Evolutionary conservation across 1,140 invertebrate species (phyloP).

Genomic region (Cryptotermes secundus): DNA sequence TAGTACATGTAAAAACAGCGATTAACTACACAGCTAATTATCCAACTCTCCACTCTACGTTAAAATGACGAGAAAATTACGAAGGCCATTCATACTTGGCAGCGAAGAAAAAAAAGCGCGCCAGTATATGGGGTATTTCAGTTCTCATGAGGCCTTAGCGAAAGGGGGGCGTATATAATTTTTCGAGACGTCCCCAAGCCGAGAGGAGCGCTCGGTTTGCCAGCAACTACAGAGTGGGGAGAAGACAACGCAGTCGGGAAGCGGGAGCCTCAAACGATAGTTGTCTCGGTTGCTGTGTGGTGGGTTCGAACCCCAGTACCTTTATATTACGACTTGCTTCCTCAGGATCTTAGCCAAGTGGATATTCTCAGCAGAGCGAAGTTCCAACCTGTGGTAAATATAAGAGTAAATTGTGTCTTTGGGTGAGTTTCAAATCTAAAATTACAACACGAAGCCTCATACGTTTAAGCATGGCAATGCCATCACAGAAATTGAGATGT

Average conservation of each 20-base stretch:
- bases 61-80: no score
- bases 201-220: no score
- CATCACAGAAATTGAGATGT: no score
- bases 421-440: slow-evolving; percentile 16
- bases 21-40: no score
- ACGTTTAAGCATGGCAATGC: background rate
- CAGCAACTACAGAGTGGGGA: background rate
- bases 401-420: background rate
- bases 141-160: background rate
- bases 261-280: background rate
- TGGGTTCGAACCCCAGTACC: background rate
- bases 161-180: no score
- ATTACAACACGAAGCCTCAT: background rate
- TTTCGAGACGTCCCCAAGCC: no score
- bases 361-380: no score
- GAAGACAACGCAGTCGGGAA: background rate
- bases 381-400: background rate
- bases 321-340: background rate
- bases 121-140: background rate
- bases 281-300: background rate
- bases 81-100: background rate
- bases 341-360: no score
- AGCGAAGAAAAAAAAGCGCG: background rate
- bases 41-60: no score
- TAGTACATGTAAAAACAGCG: no score